Evolutionary conservation across 2,113 vertebrate species (phyloP).

Genomic region (Ciconia boyciana): DNA sequence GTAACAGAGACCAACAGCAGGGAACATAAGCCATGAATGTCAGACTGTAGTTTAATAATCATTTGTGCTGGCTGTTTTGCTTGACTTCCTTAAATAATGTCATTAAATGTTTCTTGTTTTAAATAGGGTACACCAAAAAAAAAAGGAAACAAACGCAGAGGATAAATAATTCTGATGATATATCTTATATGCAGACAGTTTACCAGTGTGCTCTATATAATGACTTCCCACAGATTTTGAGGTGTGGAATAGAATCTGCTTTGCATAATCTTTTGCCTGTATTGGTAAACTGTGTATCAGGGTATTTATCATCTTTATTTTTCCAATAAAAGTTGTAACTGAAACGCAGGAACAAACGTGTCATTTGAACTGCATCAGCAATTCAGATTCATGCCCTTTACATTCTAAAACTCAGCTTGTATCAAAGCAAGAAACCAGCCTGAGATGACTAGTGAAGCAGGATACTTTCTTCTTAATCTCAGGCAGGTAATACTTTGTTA

Average conservation of each 20-base stretch:
- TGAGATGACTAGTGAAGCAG: not conserved
- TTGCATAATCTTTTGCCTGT: not conserved
- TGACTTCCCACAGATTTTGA: not conserved
- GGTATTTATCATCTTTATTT: not conserved
- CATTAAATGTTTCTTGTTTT: not conserved
- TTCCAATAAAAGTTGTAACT: not conserved
- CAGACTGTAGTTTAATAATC: not conserved
- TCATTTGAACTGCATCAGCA: not conserved
- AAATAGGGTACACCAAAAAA: not conserved
- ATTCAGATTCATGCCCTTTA: not conserved
- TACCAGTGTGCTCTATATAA: not conserved
- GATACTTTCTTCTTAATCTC: not conserved
- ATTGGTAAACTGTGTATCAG: not conserved
- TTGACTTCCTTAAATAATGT: not conserved
- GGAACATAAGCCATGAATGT: not conserved
- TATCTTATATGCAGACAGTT: not conserved
- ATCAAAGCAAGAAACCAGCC: not conserved
- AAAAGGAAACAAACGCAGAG: not conserved
- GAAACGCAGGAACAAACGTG: not conserved
- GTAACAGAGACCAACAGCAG: not conserved
- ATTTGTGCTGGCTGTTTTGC: not conserved
- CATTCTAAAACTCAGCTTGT: not conserved
- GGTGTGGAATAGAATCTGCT: not conserved
- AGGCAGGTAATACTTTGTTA: not conserved
- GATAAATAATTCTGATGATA: not conserved